A percentile compares a stretch with the other conserved stretches of the same genome.
phyloP scores from a whole-genome alignment of 2,113 vertebrate species.

The Anhinga anhinga region DNA sequence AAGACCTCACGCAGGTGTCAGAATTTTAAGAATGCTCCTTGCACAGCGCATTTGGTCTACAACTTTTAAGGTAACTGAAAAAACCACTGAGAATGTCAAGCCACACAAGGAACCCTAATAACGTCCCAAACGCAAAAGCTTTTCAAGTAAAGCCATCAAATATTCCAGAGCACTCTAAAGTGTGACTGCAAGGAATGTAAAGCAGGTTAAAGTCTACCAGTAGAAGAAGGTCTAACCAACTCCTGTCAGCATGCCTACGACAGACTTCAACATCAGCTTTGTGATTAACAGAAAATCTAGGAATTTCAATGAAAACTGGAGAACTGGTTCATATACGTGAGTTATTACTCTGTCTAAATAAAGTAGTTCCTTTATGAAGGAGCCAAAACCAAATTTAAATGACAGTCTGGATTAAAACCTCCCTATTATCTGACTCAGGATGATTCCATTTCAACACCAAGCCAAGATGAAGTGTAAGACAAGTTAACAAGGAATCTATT shows the following conservation, averaged over 20 bases:
- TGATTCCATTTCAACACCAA: not conserved
- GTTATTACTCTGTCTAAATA: too few relatives aligned
- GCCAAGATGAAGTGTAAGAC: not conserved
- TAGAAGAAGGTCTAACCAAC: not conserved
- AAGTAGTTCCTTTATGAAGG: not conserved
- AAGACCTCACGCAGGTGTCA: not conserved
- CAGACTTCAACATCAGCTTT: not conserved
- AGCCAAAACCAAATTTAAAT: not conserved
- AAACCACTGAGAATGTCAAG: not conserved
- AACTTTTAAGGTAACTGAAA: not conserved
- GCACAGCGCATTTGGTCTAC: not conserved
- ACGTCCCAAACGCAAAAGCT: not conserved
- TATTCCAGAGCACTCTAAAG: not conserved
- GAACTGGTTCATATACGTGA: not conserved
- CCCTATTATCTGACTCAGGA: not conserved
- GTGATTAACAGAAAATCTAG: not conserved
- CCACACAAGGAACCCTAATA: not conserved
- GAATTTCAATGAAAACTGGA: not conserved
- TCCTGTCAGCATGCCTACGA: not conserved
- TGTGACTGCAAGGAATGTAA: not conserved
- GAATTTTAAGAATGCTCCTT: not conserved
- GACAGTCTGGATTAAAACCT: not conserved
- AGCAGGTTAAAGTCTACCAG: not conserved
- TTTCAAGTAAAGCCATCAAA: not conserved
- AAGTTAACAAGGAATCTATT: not conserved